phyloP scores from a whole-genome alignment of 2,888 invertebrate genomes.

The Tricholauxania praeusta region DNA sequence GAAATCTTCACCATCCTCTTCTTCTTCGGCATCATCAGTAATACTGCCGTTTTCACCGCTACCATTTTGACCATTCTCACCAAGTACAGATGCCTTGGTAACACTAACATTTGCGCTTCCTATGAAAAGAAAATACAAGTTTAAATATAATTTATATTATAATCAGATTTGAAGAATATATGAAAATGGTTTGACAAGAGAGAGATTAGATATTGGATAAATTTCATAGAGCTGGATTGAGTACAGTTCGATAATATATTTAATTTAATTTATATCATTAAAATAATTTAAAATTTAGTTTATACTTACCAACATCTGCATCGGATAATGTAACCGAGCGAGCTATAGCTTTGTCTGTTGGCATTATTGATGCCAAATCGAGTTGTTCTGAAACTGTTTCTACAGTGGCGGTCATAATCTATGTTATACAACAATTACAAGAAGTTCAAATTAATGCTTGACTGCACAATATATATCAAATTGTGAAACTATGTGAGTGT shows the following conservation, averaged over 20 bases:
- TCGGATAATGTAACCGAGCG: constrained; percentile 90
- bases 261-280: no score
- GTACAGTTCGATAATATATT: no score
- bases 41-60: constrained; percentile 73
- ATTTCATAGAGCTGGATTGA: no score
- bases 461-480: no score
- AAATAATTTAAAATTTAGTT: not conserved
- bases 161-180: no score
- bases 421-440: no score
- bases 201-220: no score
- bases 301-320: constrained; percentile 82
- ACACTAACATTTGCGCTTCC: constrained; percentile 80
- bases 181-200: no score
- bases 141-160: not conserved
- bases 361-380: constrained; percentile 88
- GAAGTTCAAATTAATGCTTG: no score
- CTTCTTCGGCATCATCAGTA: constrained; percentile 76
- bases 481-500: no score
- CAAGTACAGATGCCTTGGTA: constrained; percentile 76
- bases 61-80: constrained; percentile 72
- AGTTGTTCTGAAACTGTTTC: constrained; percentile 92
- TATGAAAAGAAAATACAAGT: constrained; percentile 51
- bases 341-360: constrained; percentile 85
- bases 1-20: constrained; percentile 81
- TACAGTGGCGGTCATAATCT: constrained; percentile 96